Conservation (phyloP, 2,797 vertebrate species). For the Oophaga sylvatica region DNA sequence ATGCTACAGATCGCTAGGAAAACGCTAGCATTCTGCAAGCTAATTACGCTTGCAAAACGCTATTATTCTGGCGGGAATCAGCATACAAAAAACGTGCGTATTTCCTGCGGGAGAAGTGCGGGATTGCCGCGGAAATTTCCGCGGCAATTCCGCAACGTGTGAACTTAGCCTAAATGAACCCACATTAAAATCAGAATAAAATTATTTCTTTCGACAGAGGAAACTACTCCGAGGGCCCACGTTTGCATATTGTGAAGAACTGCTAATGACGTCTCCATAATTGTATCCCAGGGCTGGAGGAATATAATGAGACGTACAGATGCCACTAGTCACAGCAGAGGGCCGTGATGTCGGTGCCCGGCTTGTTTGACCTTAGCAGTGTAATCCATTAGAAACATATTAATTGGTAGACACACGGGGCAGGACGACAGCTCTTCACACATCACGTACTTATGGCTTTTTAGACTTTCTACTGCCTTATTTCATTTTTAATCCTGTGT, state of each 20-base stretch:
- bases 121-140: no score
- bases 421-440: neutral
- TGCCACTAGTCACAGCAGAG: slow-evolving; percentile 2
- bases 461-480: neutral
- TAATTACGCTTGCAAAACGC: no score
- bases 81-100: no score
- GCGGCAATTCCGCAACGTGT: no score
- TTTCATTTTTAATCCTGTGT: neutral
- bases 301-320: slow-evolving; percentile 21
- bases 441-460: neutral
- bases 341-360: neutral
- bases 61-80: no score
- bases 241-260: neutral
- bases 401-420: slow-evolving; percentile 15
- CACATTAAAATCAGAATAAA: neutral
- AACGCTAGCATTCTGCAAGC: no score
- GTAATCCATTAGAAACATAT: slow-evolving; percentile 15
- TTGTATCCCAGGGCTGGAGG: neutral
- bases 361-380: slow-evolving; percentile 5
- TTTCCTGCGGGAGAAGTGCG: no score
- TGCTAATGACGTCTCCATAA: slow-evolving; percentile 20
- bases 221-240: neutral
- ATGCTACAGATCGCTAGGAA: no score
- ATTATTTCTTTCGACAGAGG: neutral
- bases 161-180: no score